Base-by-base conservation (phyloP, 53 echinoderm and acorn worm species). In the Luidia sarsii region DNA sequence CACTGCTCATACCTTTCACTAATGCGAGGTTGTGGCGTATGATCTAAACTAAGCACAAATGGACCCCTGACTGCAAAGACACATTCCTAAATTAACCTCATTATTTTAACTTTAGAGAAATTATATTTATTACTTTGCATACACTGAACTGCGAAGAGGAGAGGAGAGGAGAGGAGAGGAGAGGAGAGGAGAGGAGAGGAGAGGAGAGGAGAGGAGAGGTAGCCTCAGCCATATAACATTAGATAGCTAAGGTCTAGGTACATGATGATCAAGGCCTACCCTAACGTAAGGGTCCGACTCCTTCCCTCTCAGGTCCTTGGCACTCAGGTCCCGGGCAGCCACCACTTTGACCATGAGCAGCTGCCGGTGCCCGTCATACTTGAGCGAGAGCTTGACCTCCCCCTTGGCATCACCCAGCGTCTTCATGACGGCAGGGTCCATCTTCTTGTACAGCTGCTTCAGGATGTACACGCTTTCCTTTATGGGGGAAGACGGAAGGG, bases 341-440 rank as follows among this genome's bases (percentile, higher is more conserved):
- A 95, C 86, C 37, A 92, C 92, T 56, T 95, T 95, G n/a, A 92
- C 87, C 49, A 95, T 71, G 16, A 92, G 87, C 57, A 90, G 73
- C 41, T 71, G 68, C 7, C 87, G 39, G 16, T 67, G 50, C 39
- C 50, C 63, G 60, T 95, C 87, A 65, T 92, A 95, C 41, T 95
- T 95, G 34, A 95, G 68, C 18, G 95, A 95, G 20, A 95, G 79
- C 80, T 95, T 92, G 31, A 90, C 85, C 50, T 95, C 95, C 21
- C 95, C 95, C 77, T 92, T 95, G 41, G 92, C 90, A 60, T 95
- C 95, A 15, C 95, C 92, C 3, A 95, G 37, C 10, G 90, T 87
- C 73, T 95, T 95, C 85, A 90, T 95, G 39, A 95, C 95, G 10
- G 90, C 87, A 46, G 95, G 95, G 70, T 95, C 95, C 95, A 95